A percentile compares a stretch with the other conserved stretches of the same genome.
phyloP scores from a whole-genome alignment of 2,113 vertebrate genomes.

The Callorhinus ursinus region DNA sequence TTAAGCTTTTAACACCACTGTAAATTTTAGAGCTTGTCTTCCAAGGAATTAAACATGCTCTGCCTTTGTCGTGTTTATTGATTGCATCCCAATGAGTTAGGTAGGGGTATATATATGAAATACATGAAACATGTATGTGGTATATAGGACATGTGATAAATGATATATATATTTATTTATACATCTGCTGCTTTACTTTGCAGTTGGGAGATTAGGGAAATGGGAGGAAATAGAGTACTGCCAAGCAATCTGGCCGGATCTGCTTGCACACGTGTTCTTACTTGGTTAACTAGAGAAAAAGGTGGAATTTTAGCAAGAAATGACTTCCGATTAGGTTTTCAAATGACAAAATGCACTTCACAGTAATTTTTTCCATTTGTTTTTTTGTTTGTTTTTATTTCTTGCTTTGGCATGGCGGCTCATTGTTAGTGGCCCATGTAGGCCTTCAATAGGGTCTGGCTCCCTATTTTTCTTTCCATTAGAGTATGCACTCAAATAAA shows the following conservation, averaged over 20 bases:
- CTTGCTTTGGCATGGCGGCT: neutral
- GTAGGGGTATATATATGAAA: neutral
- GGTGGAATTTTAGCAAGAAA: slow-evolving; percentile 22
- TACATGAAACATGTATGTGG: neutral
- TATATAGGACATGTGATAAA: neutral
- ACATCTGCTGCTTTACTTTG: neutral
- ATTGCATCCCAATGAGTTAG: neutral
- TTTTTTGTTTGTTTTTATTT: neutral
- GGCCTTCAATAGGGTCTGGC: neutral
- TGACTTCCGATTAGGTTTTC: neutral
- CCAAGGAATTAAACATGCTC: neutral
- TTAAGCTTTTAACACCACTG: neutral
- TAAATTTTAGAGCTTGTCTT: slow-evolving; percentile 28
- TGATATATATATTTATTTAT: neutral
- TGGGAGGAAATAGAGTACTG: neutral
- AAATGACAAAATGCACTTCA: neutral
- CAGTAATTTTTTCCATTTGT: neutral
- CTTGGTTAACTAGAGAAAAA: slow-evolving; percentile 22
- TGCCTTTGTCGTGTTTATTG: neutral
- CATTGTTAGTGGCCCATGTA: neutral
- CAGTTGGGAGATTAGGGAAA: neutral
- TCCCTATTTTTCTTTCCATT: slow-evolving; percentile 1
- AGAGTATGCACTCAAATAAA: slow-evolving; percentile 11
- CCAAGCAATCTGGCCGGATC: neutral
- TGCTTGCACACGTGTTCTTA: neutral